These are phyloP conservation scores for Strigops habroptila DNA, from an alignment of 2,113 vertebrate genomes.

Conservation along the genomic window DNA sequence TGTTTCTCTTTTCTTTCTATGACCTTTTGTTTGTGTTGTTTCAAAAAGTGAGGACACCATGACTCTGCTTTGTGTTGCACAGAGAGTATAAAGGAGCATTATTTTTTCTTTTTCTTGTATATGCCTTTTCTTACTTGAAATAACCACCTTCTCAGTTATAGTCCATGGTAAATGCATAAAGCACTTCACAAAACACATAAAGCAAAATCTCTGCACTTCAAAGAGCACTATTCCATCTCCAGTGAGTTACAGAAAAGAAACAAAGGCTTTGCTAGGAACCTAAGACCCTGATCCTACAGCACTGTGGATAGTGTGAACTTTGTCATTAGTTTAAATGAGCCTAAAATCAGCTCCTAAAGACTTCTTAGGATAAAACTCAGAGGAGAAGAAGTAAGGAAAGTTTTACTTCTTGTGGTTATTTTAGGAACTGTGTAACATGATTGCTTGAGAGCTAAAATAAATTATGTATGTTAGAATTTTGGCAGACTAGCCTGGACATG, in stretches of 20 bases:
- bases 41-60: neutral
- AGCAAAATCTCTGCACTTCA: neutral
- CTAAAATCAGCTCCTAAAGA: neutral
- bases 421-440: neutral
- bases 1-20: neutral
- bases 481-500: neutral
- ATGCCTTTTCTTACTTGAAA: neutral
- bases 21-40: neutral
- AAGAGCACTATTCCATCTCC: neutral
- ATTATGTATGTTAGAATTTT: neutral
- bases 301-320: neutral
- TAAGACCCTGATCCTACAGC: neutral
- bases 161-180: neutral
- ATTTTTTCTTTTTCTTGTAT: neutral
- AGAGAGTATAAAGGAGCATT: neutral
- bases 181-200: neutral
- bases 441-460: neutral
- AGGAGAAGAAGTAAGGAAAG: neutral
- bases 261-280: neutral
- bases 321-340: neutral
- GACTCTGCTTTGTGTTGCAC: neutral
- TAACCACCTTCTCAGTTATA: neutral
- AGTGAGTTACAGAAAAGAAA: neutral
- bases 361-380: neutral
- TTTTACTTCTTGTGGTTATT: neutral